These are phyloP conservation scores for Euplagia quadripunctaria DNA, from an alignment of 2,888 invertebrate genomes.

Conservation along the genomic window DNA sequence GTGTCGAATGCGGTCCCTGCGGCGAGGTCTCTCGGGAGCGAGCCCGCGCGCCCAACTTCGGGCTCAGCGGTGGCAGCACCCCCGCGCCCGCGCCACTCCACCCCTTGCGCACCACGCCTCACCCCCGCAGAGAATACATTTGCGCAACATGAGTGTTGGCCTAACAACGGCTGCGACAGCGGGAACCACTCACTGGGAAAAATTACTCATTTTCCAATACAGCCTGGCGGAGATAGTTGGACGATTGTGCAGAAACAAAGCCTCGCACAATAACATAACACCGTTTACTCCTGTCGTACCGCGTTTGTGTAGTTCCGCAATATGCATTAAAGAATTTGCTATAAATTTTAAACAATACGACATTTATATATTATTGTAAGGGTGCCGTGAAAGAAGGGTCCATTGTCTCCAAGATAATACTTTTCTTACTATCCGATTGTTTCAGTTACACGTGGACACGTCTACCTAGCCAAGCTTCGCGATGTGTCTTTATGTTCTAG, in stretches of 20 bases:
- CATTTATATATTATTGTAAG: conserved; percentile 67
- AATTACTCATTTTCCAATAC: conserved; percentile 81
- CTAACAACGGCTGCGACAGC: conserved; percentile 84
- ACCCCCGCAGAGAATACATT: conserved; percentile 85
- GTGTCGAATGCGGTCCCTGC: conserved; percentile 77
- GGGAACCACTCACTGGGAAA: conserved; percentile 76
- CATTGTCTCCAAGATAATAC: conserved; percentile 50
- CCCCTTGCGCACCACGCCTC: conserved; percentile 60
- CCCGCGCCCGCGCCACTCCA: conserved; percentile 49
- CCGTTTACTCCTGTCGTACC: conserved; percentile 45
- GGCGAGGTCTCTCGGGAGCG: conserved; percentile 76
- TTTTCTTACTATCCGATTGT: conserved; percentile 63
- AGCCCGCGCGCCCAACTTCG: conserved; percentile 87
- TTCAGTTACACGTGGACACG: conserved; percentile 29
- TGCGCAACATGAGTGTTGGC: conserved; percentile 85
- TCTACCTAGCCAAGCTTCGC: neutral
- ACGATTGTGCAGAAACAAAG: conserved; percentile 67
- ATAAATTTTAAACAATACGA: conserved; percentile 73
- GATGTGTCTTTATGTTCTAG: conserved; percentile 16
- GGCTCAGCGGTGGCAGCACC: conserved; percentile 78
- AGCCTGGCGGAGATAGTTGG: conserved; percentile 44
- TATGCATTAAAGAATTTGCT: conserved; percentile 61
- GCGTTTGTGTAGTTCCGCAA: conserved; percentile 47
- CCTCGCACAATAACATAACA: conserved; percentile 40
- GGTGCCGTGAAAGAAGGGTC: conserved; percentile 67